Evolutionary conservation across 2,888 invertebrate genomes (phyloP).

Genomic region (Folsomia manolachei): DNA sequence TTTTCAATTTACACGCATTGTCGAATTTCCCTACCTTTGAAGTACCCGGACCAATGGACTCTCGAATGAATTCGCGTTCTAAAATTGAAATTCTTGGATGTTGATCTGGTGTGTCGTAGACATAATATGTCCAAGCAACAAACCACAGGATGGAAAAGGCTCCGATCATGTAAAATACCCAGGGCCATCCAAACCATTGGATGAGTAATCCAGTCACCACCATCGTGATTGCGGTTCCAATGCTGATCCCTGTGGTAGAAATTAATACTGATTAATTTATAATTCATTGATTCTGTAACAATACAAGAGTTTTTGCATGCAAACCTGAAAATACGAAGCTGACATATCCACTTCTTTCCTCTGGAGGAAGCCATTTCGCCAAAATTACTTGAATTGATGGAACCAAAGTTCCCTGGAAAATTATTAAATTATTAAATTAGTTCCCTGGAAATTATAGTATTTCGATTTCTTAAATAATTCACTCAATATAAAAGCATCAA

Average conservation of each 20-base stretch:
- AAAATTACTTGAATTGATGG: conserved; percentile 52
- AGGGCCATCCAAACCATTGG: conserved; percentile 79
- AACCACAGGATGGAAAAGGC: conserved; percentile 77
- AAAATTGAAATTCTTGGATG: conserved; percentile 72
- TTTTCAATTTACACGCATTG: background rate
- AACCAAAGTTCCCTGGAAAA: conserved; percentile 34
- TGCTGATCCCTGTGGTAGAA: conserved; percentile 70
- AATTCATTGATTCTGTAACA: background rate
- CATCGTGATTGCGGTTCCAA: conserved; percentile 83
- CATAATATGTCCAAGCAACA: conserved; percentile 68
- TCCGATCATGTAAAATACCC: conserved; percentile 83
- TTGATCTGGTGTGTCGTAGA: conserved; percentile 69
- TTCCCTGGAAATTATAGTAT: background rate
- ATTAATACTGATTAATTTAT: conserved; percentile 22
- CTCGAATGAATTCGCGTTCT: conserved; percentile 64
- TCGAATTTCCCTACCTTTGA: background rate
- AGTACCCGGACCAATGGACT: conserved; percentile 16
- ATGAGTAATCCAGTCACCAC: conserved; percentile 81
- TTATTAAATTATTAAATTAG: background rate
- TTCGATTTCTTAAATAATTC: background rate
- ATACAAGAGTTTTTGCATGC: background rate
- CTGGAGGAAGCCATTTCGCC: conserved; percentile 52
- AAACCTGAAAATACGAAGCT: conserved; percentile 52
- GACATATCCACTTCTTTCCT: conserved; percentile 51
- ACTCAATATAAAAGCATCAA: background rate